A percentile compares a stretch with the other conserved stretches of the same genome.
phyloP scores from a whole-genome alignment of 2,888 invertebrate genomes.

The Caenorhabditis drosophilae region DNA sequence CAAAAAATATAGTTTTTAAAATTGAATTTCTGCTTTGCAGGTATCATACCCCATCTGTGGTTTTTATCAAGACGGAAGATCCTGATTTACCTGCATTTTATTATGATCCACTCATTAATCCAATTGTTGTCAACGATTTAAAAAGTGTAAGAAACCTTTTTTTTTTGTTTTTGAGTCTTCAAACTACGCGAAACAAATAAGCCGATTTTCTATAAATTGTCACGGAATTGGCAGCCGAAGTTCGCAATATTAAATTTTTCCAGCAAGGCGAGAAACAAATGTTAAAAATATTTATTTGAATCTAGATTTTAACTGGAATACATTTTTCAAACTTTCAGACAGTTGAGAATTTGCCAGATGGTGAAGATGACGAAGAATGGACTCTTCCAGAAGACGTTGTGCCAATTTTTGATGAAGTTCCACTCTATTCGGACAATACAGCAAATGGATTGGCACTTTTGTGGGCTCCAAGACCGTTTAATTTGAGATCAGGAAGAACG shows the following conservation, averaged over 20 bases:
- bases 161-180: not conserved
- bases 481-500: slow-evolving; percentile 87
- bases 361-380: slow-evolving; percentile 86
- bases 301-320: slow-evolving; percentile 26
- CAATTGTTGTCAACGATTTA: slow-evolving; percentile 91
- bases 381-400: slow-evolving; percentile 86
- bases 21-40: slow-evolving; percentile 72
- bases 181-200: slow-evolving; percentile 15
- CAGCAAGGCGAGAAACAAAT: slow-evolving; percentile 32
- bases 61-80: slow-evolving; percentile 99
- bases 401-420: slow-evolving; percentile 83
- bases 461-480: slow-evolving; percentile 93
- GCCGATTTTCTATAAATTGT: slow-evolving; percentile 14
- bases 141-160: slow-evolving; percentile 68
- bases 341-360: slow-evolving; percentile 82
- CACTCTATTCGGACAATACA: slow-evolving; percentile 96
- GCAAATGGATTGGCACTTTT: slow-evolving; percentile 79
- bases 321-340: slow-evolving; percentile 49
- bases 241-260: slow-evolving; percentile 28
- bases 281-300: not conserved
- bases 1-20: slow-evolving; percentile 1
- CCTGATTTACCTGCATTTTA: slow-evolving; percentile 99
- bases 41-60: slow-evolving; percentile 99
- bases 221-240: slow-evolving; percentile 28
- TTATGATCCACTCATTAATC: slow-evolving; percentile 98